Conservation (phyloP, 2,797 vertebrate species). For the Mus caroli region DNA sequence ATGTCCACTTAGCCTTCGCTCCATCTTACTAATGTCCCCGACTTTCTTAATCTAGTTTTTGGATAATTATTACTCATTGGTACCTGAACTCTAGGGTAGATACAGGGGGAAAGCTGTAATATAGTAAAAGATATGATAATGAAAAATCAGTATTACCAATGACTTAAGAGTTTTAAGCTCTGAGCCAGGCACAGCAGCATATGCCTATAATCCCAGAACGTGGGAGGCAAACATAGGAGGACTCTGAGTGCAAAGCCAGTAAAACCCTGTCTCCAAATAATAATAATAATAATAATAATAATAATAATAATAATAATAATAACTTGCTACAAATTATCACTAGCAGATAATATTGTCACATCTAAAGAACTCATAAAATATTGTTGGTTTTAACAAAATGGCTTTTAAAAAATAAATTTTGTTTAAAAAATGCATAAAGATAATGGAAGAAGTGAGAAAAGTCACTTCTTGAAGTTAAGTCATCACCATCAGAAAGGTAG, state of each 20-base stretch:
- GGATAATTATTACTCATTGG: slow-evolving; percentile 46
- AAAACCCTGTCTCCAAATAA: slow-evolving; percentile 9
- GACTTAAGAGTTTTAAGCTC: slow-evolving; percentile 52
- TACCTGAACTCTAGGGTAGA: not conserved
- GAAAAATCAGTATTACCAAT: not conserved
- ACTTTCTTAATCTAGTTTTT: not conserved
- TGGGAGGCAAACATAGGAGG: not conserved
- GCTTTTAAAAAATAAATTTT: slow-evolving; percentile 59
- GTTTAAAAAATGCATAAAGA: slow-evolving; percentile 32
- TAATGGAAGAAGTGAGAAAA: slow-evolving; percentile 64
- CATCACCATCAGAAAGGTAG: slow-evolving; percentile 8
- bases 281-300: not conserved
- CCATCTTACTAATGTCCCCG: not conserved
- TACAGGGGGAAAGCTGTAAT: not conserved
- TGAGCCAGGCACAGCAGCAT: not conserved
- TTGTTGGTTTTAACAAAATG: slow-evolving; percentile 12
- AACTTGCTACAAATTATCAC: slow-evolving; percentile 59
- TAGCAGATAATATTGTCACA: slow-evolving; percentile 47
- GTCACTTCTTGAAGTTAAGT: slow-evolving; percentile 55
- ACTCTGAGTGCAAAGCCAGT: not conserved
- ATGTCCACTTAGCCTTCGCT: not conserved
- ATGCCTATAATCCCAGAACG: not conserved
- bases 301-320: not conserved
- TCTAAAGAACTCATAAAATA: slow-evolving; percentile 65
- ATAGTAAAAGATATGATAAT: slow-evolving; percentile 44